Evolutionary conservation across 2,797 vertebrate species (phyloP).

Genomic region (Eulemur rubriventer): DNA sequence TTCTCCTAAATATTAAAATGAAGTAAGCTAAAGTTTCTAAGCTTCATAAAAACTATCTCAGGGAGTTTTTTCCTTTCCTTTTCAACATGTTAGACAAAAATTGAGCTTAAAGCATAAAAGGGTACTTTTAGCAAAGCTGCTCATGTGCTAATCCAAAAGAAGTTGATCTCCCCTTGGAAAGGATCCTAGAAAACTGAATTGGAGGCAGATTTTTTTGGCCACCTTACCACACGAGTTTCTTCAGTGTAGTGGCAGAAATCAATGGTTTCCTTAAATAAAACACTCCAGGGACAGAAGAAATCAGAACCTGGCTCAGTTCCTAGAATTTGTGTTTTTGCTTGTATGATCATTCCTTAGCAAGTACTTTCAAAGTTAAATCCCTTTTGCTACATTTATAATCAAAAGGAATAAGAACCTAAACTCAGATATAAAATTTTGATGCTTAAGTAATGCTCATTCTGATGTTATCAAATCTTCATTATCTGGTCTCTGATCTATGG

Average conservation of each 20-base stretch:
- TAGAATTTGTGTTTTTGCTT: slow-evolving; percentile 72
- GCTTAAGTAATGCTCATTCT: slow-evolving; percentile 33
- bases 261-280: slow-evolving; percentile 72
- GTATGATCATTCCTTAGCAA: slow-evolving; percentile 59
- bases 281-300: slow-evolving; percentile 55
- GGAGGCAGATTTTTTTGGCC: slow-evolving; percentile 66
- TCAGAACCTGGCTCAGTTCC: slow-evolving; percentile 59
- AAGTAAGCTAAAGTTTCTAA: slow-evolving; percentile 41
- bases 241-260: slow-evolving; percentile 66
- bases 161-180: slow-evolving; percentile 64
- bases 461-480: slow-evolving; percentile 20
- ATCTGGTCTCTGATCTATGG: background rate
- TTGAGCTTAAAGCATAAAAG: slow-evolving; percentile 45
- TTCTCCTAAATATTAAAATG: slow-evolving; percentile 61
- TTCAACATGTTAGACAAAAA: slow-evolving; percentile 23
- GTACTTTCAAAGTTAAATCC: slow-evolving; percentile 56
- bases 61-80: slow-evolving; percentile 48
- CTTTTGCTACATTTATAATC: slow-evolving; percentile 52
- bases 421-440: slow-evolving; percentile 51
- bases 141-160: slow-evolving; percentile 41
- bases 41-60: slow-evolving; percentile 40
- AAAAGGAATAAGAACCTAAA: slow-evolving; percentile 47
- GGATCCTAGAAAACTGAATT: slow-evolving; percentile 43
- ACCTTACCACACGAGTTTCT: slow-evolving; percentile 57
- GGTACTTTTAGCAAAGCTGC: slow-evolving; percentile 50